Percentiles rank a stretch among this genome's conserved stretches.
Conservation (phyloP, 2,797 vertebrate species). For the Myioborus melanocephalus region DNA sequence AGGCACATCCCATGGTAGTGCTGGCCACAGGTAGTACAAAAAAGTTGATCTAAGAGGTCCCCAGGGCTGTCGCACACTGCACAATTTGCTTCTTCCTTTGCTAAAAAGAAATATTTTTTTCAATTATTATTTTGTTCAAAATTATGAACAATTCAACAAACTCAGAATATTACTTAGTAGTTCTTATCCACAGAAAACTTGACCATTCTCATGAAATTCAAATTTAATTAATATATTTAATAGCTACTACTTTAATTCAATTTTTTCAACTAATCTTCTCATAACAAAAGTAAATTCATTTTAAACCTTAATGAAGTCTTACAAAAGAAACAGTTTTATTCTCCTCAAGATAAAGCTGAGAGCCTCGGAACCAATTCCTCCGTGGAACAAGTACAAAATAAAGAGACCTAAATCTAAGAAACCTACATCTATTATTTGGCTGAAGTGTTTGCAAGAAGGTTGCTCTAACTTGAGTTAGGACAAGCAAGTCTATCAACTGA, state of each 20-base stretch:
- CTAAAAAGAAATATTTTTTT: constrained; percentile 70
- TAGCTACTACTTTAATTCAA: background rate
- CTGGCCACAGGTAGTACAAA: constrained; percentile 98
- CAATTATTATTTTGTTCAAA: background rate
- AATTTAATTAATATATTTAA: background rate
- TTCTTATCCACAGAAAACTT: background rate
- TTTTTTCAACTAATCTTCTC: background rate
- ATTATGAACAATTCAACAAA: background rate
- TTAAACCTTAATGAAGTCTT: background rate
- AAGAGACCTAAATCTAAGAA: background rate
- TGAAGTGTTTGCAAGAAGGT: background rate
- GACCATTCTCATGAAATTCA: background rate
- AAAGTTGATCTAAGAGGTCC: constrained; percentile 96
- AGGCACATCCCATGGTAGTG: constrained; percentile 98
- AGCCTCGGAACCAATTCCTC: background rate
- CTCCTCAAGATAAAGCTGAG: background rate
- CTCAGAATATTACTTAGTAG: background rate
- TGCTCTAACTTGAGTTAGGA: background rate
- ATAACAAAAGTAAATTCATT: background rate
- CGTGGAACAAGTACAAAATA: background rate
- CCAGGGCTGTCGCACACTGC: constrained; percentile 96
- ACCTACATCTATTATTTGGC: background rate
- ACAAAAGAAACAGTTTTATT: background rate
- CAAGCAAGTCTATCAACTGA: background rate
- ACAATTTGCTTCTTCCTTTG: constrained; percentile 93